Percentiles rank a stretch among this genome's conserved stretches.
Conservation (phyloP, 2,888 invertebrate genomes). For the Hetaerina titia region DNA sequence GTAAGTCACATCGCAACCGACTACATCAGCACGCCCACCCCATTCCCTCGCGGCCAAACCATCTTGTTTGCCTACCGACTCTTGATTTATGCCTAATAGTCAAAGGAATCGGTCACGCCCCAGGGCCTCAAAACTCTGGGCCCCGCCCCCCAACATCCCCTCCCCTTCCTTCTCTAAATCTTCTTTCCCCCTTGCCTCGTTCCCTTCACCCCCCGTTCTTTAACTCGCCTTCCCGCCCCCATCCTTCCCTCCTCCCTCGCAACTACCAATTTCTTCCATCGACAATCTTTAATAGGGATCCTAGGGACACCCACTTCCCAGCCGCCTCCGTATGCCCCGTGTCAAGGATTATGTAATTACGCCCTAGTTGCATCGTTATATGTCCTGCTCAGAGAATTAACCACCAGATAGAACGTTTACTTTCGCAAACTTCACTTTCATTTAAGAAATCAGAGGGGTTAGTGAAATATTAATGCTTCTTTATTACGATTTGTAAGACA, state of each 20-base stretch:
- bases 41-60: slow-evolving; percentile 18
- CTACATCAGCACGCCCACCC: slow-evolving; percentile 33
- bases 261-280: neutral
- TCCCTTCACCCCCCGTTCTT: neutral
- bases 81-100: slow-evolving; percentile 58
- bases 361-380: too few relatives aligned
- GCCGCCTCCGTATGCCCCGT: too few relatives aligned
- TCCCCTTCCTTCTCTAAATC: neutral
- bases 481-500: too few relatives aligned
- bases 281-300: neutral
- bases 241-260: neutral
- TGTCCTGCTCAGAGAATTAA: too few relatives aligned
- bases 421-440: too few relatives aligned
- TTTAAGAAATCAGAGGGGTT: too few relatives aligned
- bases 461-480: too few relatives aligned
- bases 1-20: neutral
- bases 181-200: neutral
- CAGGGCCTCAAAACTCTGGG: neutral
- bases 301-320: too few relatives aligned
- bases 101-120: slow-evolving; percentile 55
- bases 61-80: slow-evolving; percentile 59
- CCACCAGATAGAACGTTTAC: too few relatives aligned
- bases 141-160: neutral
- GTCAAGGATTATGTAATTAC: too few relatives aligned
- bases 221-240: neutral